Conservation (phyloP, 1,140 invertebrate species). For the Neelides sp. region DNA sequence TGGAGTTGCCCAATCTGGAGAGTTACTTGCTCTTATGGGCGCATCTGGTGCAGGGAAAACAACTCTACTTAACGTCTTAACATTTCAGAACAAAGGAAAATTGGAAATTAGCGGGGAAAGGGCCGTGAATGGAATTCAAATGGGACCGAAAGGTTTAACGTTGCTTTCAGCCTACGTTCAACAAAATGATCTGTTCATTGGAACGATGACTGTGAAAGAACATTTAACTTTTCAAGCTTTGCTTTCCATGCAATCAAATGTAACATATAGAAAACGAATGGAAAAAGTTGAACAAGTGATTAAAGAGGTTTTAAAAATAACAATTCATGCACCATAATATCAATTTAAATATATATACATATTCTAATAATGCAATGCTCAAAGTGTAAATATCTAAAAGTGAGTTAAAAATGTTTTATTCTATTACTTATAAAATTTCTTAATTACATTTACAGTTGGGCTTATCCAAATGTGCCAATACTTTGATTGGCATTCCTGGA, state of each 20-base stretch:
- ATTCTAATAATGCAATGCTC: not conserved
- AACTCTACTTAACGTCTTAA: conserved; percentile 80
- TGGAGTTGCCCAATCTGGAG: conserved; percentile 75
- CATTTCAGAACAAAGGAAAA: conserved; percentile 55
- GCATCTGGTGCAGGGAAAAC: conserved; percentile 93
- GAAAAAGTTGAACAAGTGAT: conserved; percentile 79
- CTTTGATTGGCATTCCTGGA: conserved; percentile 75
- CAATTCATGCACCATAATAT: not conserved
- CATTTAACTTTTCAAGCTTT: conserved; percentile 70
- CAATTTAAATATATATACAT: not conserved
- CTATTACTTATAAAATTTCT: too few relatives aligned
- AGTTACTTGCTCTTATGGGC: conserved; percentile 83
- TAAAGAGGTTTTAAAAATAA: conserved; percentile 53
- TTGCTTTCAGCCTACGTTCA: conserved; percentile 85
- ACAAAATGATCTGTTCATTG: conserved; percentile 84
- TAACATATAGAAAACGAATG: conserved; percentile 61
- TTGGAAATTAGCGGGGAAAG: conserved; percentile 56
- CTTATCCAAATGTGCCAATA: conserved; percentile 71
- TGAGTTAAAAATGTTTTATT: too few relatives aligned
- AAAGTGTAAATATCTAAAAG: too few relatives aligned
- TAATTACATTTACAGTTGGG: conserved; percentile 73
- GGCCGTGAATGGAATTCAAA: conserved; percentile 48
- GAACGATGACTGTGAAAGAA: conserved; percentile 77
- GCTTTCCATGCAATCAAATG: conserved; percentile 74
- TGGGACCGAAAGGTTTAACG: conserved; percentile 50